phyloP scores from a whole-genome alignment of 1,140 invertebrate genomes.

The Teleopsis dalmanni region DNA sequence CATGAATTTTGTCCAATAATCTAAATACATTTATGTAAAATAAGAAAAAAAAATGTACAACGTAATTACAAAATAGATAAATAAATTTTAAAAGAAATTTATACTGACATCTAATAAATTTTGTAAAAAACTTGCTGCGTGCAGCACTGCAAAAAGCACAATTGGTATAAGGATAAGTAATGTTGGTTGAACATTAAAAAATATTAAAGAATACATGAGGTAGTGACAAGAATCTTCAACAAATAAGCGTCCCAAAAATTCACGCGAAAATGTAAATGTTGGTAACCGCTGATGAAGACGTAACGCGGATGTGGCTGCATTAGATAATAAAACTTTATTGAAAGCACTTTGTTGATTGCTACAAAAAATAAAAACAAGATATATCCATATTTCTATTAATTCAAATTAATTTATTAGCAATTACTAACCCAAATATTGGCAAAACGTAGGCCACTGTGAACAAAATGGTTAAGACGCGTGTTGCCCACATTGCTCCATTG shows the following conservation, averaged over 20 bases:
- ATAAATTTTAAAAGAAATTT: constrained; percentile 15
- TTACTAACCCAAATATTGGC: constrained; percentile 74
- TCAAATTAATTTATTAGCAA: neutral
- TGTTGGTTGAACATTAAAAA: constrained; percentile 80
- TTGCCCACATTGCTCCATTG: constrained; percentile 74
- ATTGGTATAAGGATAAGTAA: constrained; percentile 84
- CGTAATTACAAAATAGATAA: constrained; percentile 1
- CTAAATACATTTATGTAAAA: too few relatives aligned
- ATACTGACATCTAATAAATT: constrained; percentile 82
- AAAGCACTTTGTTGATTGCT: constrained; percentile 79
- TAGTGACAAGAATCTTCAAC: constrained; percentile 95
- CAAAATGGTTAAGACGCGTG: constrained; percentile 70
- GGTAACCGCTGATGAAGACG: constrained; percentile 88
- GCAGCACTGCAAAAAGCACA: constrained; percentile 81
- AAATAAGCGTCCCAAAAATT: constrained; percentile 72
- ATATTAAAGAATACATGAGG: constrained; percentile 88
- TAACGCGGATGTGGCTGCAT: constrained; percentile 87
- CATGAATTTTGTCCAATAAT: constrained; percentile 78
- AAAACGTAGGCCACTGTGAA: constrained; percentile 79
- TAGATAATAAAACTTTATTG: constrained; percentile 83
- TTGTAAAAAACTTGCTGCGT: constrained; percentile 83
- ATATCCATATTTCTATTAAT: neutral
- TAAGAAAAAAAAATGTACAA: neutral
- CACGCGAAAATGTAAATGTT: constrained; percentile 65
- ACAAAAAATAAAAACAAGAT: constrained; percentile 33